Base-by-base conservation (phyloP, 2,113 vertebrate species). In the Tetrax tetrax region DNA sequence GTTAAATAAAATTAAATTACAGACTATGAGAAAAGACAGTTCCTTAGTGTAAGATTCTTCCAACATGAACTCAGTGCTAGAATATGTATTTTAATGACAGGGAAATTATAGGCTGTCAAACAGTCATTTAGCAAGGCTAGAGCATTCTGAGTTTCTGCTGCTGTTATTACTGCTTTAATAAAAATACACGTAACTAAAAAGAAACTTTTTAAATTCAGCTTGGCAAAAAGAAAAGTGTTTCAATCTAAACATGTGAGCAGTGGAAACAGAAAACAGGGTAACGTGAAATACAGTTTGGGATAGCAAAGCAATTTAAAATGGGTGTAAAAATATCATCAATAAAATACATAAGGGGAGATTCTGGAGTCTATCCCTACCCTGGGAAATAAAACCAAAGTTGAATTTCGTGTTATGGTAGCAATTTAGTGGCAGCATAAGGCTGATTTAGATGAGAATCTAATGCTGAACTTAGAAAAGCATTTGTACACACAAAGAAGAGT, bases 31-130 rank as follows among this genome's bases (percentile, higher is more conserved):
- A 77, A 83, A 83, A 85, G 80, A 66, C n/a, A 63, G 12, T 76
- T 96, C 78, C 45, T 65, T 82, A 41, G 80, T 47, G 65, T 95
- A 92, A 77, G 71, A 54, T 93, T 92, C 82, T 97, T 93, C 68
- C 80, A 38, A 70, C 56, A 31, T 86, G 85, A 94, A 93, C 72
- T 94, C 71, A 89, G 35, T 93, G 63, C 76, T 83, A 90, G 94
- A 95, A 86, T 88, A 74, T 95, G 82, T 96, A 93, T 96, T 95
- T 93, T 96, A 96, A 93, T 97, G 89, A 92, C 94, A 94, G 87
- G 93, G 74, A 96, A 96, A 97, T 97, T 90, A 45, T 20, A 97
- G 83, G 68, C 84, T 97, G 96, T 95, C 95, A 95, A 27, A 74
- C 22, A 79, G 68, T 94, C 82, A 92, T 94, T 96, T 83, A 91